Evolutionary conservation across 2,113 vertebrate species (phyloP), one percentile per base, ranked within the genome.

Genomic region (Hyperopisus bebe): DNA sequence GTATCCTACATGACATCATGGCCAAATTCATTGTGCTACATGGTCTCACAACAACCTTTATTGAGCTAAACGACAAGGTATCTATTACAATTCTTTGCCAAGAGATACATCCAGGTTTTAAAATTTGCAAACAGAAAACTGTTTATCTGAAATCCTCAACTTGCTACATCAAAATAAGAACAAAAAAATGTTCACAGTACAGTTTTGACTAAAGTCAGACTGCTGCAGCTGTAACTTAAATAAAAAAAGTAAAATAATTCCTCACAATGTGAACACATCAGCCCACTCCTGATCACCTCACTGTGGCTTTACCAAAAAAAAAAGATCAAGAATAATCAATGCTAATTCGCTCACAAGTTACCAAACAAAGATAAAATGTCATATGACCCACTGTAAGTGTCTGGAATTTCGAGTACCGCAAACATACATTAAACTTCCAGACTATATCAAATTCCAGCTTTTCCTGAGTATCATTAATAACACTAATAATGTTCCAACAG

Each of bases 341-440:
- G 94, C 94, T 94, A 92, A 94, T 94, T 90, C 92, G 35, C 42
- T 66, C 51, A 46, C 48, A 58, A 90, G 90, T 91, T 90, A 82
- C 87, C 83, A 35, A 90, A 86, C 21, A 48, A 27, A 80, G 13
- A 62, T 62, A 62, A 62, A 62, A 62, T 62, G 55, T 62, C 55
- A 62, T 62, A 74, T 74, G 27, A 74, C n/a, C n/a, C 66, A 74
- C 31, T 74, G 24, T 58, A 58, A 58, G 66, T 74, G 66, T 35
- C 66, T 88, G 89, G 91, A 91, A 91, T 91, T 91, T 91, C 92
- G 92, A 91, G 91, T 87, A 86, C 46, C n/a, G 90, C 84, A 89
- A 88, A 93, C 90, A 82, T 88, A 66, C 90, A 48, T n/a, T 46
- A 47, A 24, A 77, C 9, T 48, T 53, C 10, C 48, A 87, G 50